phyloP scores from a whole-genome alignment of 2,797 vertebrate genomes.

The Hephaestus fuliginosus region DNA sequence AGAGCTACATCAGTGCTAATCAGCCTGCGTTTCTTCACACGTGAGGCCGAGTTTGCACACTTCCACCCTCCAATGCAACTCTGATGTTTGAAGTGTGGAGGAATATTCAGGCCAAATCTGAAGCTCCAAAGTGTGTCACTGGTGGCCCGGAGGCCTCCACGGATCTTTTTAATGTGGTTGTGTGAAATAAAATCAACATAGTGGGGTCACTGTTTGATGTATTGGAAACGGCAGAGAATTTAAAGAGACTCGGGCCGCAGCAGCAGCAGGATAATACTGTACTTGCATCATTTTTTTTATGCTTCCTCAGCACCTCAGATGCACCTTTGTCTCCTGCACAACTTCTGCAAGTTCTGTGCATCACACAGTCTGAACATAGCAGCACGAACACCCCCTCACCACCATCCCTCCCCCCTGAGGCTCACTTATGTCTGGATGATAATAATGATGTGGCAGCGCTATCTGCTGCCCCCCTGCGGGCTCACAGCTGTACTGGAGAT shows the following conservation, averaged over 20 bases:
- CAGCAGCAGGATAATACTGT: background rate
- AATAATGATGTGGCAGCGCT: conserved; percentile 30
- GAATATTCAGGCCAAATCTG: conserved; percentile 50
- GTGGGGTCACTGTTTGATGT: conserved; percentile 58
- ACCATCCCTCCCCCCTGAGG: conserved; percentile 17
- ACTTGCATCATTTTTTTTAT: conserved; percentile 28
- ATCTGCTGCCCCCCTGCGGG: conserved; percentile 75
- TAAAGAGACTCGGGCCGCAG: conserved; percentile 27
- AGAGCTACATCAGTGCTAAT: background rate
- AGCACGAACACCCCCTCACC: conserved; percentile 12
- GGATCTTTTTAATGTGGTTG: conserved; percentile 41
- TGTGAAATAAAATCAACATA: conserved; percentile 64
- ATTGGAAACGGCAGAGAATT: conserved; percentile 34
- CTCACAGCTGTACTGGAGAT: conserved; percentile 24
- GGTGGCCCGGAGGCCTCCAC: conserved; percentile 53
- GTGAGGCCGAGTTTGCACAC: conserved; percentile 15
- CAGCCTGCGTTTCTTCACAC: conserved; percentile 7
- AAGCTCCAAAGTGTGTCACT: conserved; percentile 67
- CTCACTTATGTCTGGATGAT: conserved; percentile 25
- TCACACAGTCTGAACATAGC: conserved; percentile 15
- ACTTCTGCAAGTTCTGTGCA: conserved; percentile 31
- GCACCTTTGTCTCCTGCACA: conserved; percentile 10
- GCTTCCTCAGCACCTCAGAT: conserved; percentile 14
- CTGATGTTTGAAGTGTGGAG: conserved; percentile 32
- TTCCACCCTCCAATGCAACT: conserved; percentile 26